These are phyloP conservation scores for Drosophila pseudoananassae DNA, from an alignment of 1,140 invertebrate species.

Conservation along the genomic window DNA sequence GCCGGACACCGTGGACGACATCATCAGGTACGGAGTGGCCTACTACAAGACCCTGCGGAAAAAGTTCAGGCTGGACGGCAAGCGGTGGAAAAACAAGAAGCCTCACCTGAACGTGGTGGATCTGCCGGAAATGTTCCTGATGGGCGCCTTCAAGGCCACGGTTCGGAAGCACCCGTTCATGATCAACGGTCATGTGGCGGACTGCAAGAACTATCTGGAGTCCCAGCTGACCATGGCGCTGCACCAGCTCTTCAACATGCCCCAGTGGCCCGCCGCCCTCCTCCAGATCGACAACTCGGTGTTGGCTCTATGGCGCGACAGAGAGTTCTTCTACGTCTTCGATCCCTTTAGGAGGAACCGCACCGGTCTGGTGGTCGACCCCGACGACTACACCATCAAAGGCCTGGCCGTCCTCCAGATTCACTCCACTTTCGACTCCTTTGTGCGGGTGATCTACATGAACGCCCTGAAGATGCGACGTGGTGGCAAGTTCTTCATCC, in stretches of 20 bases:
- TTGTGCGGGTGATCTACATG: conserved; percentile 60
- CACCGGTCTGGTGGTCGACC: conserved; percentile 69
- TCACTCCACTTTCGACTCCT: conserved; percentile 76
- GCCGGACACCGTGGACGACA: conserved; percentile 67
- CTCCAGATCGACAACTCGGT: conserved; percentile 83
- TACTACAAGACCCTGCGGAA: conserved; percentile 75
- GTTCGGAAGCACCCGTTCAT: conserved; percentile 71
- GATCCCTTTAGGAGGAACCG: conserved; percentile 83
- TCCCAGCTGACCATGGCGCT: conserved; percentile 80
- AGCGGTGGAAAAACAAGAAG: conserved; percentile 74
- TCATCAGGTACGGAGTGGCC: conserved; percentile 67
- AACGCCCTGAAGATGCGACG: conserved; percentile 77
- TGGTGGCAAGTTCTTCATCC: conserved; percentile 81
- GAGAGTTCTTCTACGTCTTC: conserved; percentile 84
- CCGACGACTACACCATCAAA: conserved; percentile 72
- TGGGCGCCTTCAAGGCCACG: conserved; percentile 76
- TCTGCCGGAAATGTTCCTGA: conserved; percentile 74
- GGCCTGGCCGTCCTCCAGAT: conserved; percentile 73
- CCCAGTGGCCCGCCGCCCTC: conserved; percentile 82
- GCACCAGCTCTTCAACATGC: conserved; percentile 76
- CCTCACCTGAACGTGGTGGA: conserved; percentile 77
- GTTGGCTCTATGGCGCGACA: conserved; percentile 84
- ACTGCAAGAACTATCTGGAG: conserved; percentile 67
- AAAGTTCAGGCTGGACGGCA: conserved; percentile 69
- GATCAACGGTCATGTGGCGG: conserved; percentile 71